Evolutionary conservation across 92 coral and sea anemone genomes (phyloP).

Genomic region (Hydrozoanthus gracilis): DNA sequence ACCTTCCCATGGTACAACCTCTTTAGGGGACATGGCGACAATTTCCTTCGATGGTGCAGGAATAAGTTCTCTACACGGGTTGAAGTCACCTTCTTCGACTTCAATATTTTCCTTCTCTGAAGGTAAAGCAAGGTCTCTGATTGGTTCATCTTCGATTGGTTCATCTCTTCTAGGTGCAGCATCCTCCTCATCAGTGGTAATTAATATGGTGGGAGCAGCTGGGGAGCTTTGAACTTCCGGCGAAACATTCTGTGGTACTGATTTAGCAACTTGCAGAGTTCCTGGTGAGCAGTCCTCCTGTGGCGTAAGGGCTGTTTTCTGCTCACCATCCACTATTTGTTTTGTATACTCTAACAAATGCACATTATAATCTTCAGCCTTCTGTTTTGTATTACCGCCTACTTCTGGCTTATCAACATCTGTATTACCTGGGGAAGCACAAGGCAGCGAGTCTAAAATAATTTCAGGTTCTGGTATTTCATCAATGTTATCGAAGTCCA

Average conservation of each 20-base stretch:
- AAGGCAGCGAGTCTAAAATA: slow-evolving; percentile 16
- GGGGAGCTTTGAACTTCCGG: slow-evolving; percentile 30
- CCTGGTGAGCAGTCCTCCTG: slow-evolving; percentile 2
- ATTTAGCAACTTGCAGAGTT: neutral
- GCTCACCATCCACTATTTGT: neutral
- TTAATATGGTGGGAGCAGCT: slow-evolving; percentile 26
- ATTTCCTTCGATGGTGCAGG: slow-evolving; percentile 22
- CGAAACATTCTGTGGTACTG: slow-evolving; percentile 1
- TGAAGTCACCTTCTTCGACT: slow-evolving; percentile 46
- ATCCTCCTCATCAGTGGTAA: slow-evolving; percentile 28
- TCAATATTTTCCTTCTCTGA: slow-evolving; percentile 47
- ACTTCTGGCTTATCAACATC: neutral
- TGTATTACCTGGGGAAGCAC: slow-evolving; percentile 11
- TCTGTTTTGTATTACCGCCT: neutral
- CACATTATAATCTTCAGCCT: neutral
- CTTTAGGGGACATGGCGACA: neutral
- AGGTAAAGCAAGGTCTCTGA: slow-evolving; percentile 27
- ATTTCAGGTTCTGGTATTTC: slow-evolving; percentile 39
- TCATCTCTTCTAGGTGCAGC: slow-evolving; percentile 12
- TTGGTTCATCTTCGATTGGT: slow-evolving; percentile 7
- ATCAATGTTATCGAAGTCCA: slow-evolving; percentile 40
- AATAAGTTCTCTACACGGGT: slow-evolving; percentile 25
- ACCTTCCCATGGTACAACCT: slow-evolving; percentile 40
- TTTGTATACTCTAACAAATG: neutral
- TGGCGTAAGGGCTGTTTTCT: neutral